phyloP scores from a whole-genome alignment of 1,140 invertebrate genomes.

The Tachypleus tridentatus region DNA sequence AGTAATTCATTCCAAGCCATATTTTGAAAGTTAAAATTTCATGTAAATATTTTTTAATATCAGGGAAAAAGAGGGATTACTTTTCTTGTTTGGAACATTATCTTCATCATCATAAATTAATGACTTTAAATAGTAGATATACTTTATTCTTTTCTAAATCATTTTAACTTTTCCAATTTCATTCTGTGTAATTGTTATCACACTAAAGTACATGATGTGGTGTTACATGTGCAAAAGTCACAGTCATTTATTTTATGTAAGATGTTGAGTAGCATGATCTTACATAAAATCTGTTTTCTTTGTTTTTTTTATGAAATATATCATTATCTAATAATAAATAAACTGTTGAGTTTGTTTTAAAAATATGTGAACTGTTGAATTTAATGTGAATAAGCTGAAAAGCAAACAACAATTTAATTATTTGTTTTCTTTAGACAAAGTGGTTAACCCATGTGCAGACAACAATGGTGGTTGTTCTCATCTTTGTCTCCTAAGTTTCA shows the following conservation, averaged over 20 bases:
- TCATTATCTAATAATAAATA: neutral
- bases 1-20: neutral
- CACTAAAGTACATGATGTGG: neutral
- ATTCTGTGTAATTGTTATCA: too few relatives aligned
- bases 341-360: neutral
- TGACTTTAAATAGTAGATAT: too few relatives aligned
- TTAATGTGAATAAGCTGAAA: neutral
- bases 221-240: neutral
- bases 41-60: constrained; percentile 15
- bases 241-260: neutral
- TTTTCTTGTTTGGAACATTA: too few relatives aligned
- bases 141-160: too few relatives aligned
- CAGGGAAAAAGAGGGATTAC: neutral
- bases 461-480: constrained; percentile 51
- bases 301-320: constrained; percentile 3
- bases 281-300: neutral
- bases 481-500: constrained; percentile 48
- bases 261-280: neutral
- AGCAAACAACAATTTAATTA: neutral
- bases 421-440: constrained; percentile 23
- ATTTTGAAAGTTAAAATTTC: neutral
- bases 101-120: too few relatives aligned
- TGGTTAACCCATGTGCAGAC: constrained; percentile 40
- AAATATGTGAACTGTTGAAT: neutral
- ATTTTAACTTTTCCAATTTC: too few relatives aligned